These are phyloP conservation scores for Cheirogaleus major DNA, from an alignment of 2,797 vertebrate species.

Conservation along the genomic window DNA sequence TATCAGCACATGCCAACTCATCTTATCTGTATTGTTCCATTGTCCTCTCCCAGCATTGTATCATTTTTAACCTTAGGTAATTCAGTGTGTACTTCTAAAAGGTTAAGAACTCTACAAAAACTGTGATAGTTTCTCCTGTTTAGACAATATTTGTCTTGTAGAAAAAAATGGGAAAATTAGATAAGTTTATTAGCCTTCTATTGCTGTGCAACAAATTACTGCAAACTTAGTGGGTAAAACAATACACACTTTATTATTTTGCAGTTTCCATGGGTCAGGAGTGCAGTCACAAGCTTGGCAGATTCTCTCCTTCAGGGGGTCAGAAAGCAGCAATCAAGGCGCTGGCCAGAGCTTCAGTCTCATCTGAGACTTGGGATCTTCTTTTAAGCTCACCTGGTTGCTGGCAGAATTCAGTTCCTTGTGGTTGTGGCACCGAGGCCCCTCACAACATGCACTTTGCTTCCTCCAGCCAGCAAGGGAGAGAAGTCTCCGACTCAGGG, in stretches of 20 bases:
- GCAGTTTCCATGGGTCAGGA: neutral
- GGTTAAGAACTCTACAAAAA: neutral
- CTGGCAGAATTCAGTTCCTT: neutral
- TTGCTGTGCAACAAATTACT: neutral
- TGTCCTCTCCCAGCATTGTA: neutral
- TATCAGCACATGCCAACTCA: neutral
- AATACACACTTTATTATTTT: neutral
- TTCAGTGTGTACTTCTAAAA: neutral
- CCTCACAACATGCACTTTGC: neutral
- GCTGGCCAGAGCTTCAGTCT: neutral
- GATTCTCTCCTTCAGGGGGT: neutral
- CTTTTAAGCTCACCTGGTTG: neutral
- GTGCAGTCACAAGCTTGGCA: neutral
- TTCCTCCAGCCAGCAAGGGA: neutral
- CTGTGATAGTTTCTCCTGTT: neutral
- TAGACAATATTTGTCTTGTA: neutral
- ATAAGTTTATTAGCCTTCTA: neutral
- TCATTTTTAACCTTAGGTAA: slow-evolving; percentile 5
- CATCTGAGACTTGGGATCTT: neutral
- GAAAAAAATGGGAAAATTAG: neutral
- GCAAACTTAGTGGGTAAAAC: neutral
- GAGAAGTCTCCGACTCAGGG: neutral
- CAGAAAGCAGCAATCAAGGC: neutral
- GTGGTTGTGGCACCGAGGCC: neutral
- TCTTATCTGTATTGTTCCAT: neutral